Percentiles rank a stretch among this genome's conserved stretches.
Conservation (phyloP, 2,888 invertebrate species). For the Dasysyrphus albostriatus region DNA sequence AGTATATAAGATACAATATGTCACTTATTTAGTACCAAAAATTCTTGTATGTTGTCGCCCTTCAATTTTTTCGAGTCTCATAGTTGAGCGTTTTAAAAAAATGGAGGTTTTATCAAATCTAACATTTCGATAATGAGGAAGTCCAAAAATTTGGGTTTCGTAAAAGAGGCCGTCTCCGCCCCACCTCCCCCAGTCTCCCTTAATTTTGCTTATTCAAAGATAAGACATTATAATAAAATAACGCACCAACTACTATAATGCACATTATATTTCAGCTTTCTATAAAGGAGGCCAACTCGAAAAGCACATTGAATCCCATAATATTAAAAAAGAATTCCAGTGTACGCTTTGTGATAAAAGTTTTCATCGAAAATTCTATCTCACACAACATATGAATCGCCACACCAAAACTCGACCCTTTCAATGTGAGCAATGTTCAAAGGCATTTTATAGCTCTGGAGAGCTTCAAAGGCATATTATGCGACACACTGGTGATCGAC, state of each 20-base stretch:
- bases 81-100: too few species aligned
- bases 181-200: too few species aligned
- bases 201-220: too few species aligned
- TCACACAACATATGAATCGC: slow-evolving; percentile 33
- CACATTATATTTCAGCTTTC: slow-evolving; percentile 14
- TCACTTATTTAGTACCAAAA: too few species aligned
- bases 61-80: too few species aligned
- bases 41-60: too few species aligned
- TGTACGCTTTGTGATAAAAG: slow-evolving; percentile 31
- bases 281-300: slow-evolving; percentile 34
- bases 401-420: slow-evolving; percentile 29
- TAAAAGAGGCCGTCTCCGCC: too few species aligned
- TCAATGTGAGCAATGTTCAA: slow-evolving; percentile 29
- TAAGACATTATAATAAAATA: too few species aligned
- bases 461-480: slow-evolving; percentile 35
- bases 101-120: too few species aligned
- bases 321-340: slow-evolving; percentile 28
- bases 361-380: slow-evolving; percentile 32
- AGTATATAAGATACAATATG: neutral
- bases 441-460: slow-evolving; percentile 28
- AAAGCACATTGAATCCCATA: slow-evolving; percentile 31
- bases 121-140: too few species aligned
- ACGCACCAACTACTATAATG: neutral
- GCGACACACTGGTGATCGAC: slow-evolving; percentile 34
- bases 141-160: too few species aligned